A percentile compares a stretch with the other conserved stretches of the same genome.
Conservation (phyloP, 2,888 invertebrate species). For the Scaptomyza cyrtandrae region DNA sequence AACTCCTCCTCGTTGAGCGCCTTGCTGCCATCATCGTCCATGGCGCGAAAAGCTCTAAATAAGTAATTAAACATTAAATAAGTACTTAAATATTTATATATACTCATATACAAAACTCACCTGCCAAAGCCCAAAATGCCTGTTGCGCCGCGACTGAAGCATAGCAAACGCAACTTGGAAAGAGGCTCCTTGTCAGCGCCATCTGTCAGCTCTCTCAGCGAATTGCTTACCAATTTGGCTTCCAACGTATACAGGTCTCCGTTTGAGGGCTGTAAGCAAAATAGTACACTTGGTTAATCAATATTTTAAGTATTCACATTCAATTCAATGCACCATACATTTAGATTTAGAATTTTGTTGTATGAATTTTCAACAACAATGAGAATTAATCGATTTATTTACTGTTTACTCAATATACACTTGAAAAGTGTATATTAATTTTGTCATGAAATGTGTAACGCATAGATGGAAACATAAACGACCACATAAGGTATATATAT, state of each 20-base stretch:
- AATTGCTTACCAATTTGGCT: conserved; percentile 91
- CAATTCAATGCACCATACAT: neutral
- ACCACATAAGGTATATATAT: no score
- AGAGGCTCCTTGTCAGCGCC: conserved; percentile 89
- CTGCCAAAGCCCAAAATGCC: conserved; percentile 95
- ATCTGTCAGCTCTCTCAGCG: conserved; percentile 87
- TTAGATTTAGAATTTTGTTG: neutral
- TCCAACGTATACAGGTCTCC: conserved; percentile 86
- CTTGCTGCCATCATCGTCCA: conserved; percentile 97
- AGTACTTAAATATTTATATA: conserved; percentile 22
- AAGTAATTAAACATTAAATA: conserved; percentile 48
- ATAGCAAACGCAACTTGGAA: conserved; percentile 92
- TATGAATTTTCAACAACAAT: neutral
- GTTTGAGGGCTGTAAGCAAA: conserved; percentile 50
- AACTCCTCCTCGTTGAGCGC: conserved; percentile 94
- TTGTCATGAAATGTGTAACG: no score
- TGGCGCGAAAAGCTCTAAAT: conserved; percentile 91
- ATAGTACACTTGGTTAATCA: conserved; percentile 29
- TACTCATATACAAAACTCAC: conserved; percentile 83
- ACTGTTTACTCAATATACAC: neutral
- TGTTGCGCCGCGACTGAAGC: conserved; percentile 93
- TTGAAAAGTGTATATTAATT: neutral
- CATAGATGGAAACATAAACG: no score
- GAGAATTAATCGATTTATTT: neutral
- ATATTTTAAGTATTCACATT: conserved; percentile 26